Conservation (phyloP, 2,888 invertebrate genomes). For the Drosophila cracens region DNA sequence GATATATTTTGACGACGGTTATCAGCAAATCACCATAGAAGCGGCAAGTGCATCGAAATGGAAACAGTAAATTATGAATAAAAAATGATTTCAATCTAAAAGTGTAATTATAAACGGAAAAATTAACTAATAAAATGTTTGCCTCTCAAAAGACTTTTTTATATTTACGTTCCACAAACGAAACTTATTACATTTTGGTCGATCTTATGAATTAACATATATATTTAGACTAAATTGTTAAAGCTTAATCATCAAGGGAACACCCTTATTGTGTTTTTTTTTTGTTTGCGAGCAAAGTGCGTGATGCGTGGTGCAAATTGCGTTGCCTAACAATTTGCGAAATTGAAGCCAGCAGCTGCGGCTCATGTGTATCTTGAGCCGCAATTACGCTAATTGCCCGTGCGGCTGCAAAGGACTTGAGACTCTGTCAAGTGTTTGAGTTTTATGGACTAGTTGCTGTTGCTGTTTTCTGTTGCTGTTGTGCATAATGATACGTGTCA, state of each 20-base stretch:
- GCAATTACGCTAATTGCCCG: conserved; percentile 73
- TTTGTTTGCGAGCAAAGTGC: neutral
- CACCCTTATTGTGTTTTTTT: neutral
- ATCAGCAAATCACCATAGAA: neutral
- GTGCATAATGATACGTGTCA: conserved; percentile 55
- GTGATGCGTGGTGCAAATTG: conserved; percentile 15
- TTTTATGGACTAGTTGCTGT: conserved; percentile 7
- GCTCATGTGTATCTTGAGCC: conserved; percentile 16
- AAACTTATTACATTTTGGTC: neutral
- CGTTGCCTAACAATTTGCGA: conserved; percentile 24
- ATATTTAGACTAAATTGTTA: neutral
- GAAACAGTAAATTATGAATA: neutral
- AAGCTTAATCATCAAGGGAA: neutral
- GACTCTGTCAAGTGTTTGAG: conserved; percentile 37
- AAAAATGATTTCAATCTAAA: neutral
- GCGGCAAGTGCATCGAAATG: neutral
- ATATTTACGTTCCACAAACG: neutral
- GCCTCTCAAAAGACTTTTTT: neutral
- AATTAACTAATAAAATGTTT: neutral
- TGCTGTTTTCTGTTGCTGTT: conserved; percentile 21
- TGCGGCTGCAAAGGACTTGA: conserved; percentile 39
- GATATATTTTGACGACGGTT: neutral
- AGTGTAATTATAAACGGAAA: neutral
- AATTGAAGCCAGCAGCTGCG: conserved; percentile 15
- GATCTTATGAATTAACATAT: neutral